Evolutionary conservation across 1,140 invertebrate genomes (phyloP).

Genomic region (Pygmarrhopalites habei): DNA sequence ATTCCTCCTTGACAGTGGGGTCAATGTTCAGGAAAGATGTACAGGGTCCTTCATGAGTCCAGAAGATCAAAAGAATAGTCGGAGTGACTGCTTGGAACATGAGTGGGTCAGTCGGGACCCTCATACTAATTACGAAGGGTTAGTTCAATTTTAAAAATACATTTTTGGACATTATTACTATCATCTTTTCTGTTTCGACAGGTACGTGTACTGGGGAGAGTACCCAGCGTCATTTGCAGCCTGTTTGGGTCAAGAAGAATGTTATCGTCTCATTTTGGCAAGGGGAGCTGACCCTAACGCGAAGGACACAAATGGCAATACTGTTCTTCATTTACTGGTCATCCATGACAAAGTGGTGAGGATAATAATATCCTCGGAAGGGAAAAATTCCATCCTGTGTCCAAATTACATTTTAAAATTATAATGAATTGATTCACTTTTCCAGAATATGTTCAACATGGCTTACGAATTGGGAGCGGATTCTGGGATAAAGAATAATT

Average conservation of each 20-base stretch:
- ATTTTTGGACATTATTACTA: neutral
- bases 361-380: too few relatives aligned
- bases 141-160: neutral
- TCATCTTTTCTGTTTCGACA: constrained; percentile 42
- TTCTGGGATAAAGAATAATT: constrained; percentile 73
- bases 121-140: constrained; percentile 90
- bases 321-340: constrained; percentile 90
- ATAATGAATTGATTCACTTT: constrained; percentile 12
- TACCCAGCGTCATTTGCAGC: constrained; percentile 94
- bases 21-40: constrained; percentile 81
- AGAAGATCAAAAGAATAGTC: constrained; percentile 89
- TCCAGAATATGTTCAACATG: constrained; percentile 85
- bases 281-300: constrained; percentile 89
- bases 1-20: constrained; percentile 83
- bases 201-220: constrained; percentile 97
- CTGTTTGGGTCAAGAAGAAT: constrained; percentile 93
- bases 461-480: constrained; percentile 84
- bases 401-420: too few relatives aligned
- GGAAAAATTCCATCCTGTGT: too few relatives aligned
- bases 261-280: constrained; percentile 85
- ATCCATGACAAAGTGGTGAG: constrained; percentile 88
- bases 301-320: constrained; percentile 97
- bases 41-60: constrained; percentile 94
- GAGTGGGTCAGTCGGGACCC: constrained; percentile 81
- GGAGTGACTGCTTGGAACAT: constrained; percentile 78